Evolutionary conservation across 2,888 invertebrate genomes (phyloP).

Genomic region (Agrotis puta): DNA sequence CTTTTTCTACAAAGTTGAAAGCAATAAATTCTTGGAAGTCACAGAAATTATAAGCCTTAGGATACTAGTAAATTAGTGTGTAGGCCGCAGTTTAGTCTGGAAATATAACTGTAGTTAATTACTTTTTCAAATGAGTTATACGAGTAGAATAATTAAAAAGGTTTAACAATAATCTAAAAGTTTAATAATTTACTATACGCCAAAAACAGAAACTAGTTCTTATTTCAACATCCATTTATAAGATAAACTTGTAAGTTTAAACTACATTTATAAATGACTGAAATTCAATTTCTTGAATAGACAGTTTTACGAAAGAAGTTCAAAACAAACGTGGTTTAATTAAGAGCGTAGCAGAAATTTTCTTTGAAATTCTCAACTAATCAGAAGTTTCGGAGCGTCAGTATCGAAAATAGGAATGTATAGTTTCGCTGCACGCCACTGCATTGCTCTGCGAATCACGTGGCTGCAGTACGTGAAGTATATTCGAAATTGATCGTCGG

Average conservation of each 20-base stretch:
- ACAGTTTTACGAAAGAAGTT: conserved; percentile 19
- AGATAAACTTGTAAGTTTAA: background rate
- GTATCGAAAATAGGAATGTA: conserved; percentile 38
- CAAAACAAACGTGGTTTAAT: conserved; percentile 22
- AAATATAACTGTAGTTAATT: no score
- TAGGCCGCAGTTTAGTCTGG: no score
- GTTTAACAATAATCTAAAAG: background rate
- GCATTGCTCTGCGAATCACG: conserved; percentile 63
- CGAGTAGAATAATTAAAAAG: no score
- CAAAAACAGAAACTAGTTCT: background rate
- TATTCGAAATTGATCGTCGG: conserved; percentile 63
- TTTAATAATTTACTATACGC: background rate
- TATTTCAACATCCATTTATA: background rate
- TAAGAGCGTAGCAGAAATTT: conserved; percentile 18
- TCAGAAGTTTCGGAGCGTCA: conserved; percentile 36
- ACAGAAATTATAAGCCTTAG: no score
- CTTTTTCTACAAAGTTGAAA: background rate
- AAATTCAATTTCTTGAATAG: conserved; percentile 4
- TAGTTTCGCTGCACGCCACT: conserved; percentile 51
- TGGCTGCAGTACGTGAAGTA: conserved; percentile 63
- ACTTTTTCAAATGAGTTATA: no score
- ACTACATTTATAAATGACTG: background rate
- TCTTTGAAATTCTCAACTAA: conserved; percentile 31
- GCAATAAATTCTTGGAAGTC: background rate
- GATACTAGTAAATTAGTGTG: no score